phyloP scores from a whole-genome alignment of 2,113 vertebrate species.

The Triplophysa rosa region DNA sequence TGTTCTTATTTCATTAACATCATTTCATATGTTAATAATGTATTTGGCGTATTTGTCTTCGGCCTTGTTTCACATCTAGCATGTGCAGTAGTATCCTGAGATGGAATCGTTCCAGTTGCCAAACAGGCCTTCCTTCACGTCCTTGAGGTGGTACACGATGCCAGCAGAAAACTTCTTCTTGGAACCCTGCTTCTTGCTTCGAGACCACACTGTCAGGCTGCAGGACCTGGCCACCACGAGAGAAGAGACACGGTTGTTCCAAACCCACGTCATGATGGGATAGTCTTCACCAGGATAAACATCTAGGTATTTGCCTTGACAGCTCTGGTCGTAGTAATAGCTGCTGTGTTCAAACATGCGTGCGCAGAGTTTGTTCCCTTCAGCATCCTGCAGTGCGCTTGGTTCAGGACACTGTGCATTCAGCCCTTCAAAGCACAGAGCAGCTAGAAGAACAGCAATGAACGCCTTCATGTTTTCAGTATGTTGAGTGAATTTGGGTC shows the following conservation, averaged over 20 bases:
- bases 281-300: constrained; percentile 47
- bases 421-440: constrained; percentile 49
- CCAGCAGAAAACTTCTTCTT: constrained; percentile 57
- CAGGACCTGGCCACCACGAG: constrained; percentile 72
- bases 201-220: constrained; percentile 72
- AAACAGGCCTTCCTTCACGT: constrained; percentile 66
- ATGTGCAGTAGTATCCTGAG: constrained; percentile 71
- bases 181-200: constrained; percentile 56
- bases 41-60: constrained; percentile 13
- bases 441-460: constrained; percentile 38
- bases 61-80: constrained; percentile 42
- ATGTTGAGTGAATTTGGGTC: background rate
- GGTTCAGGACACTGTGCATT: constrained; percentile 65
- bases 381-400: accelerated
- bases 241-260: constrained; percentile 64
- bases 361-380: constrained; percentile 70
- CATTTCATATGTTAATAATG: background rate
- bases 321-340: constrained; percentile 74
- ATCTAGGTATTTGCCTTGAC: constrained; percentile 53
- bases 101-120: constrained; percentile 72
- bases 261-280: constrained; percentile 65
- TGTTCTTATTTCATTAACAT: background rate
- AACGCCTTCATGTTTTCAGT: constrained; percentile 52
- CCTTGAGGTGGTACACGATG: constrained; percentile 66
- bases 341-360: constrained; percentile 65